phyloP scores from a whole-genome alignment of 2,113 vertebrate species.

The Ascaphus truei region DNA sequence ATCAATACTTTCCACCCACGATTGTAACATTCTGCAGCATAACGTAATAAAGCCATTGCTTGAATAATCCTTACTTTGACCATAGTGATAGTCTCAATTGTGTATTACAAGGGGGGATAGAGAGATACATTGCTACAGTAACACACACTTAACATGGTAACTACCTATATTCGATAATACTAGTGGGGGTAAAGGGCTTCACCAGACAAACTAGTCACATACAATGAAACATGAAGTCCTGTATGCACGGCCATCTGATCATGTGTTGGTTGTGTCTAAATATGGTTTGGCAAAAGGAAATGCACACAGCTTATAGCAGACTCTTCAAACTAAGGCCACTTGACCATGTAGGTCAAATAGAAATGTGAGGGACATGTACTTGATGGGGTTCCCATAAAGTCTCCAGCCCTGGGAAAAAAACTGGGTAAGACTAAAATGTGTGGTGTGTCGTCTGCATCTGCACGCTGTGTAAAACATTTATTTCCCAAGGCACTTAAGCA shows the following conservation, averaged over 20 bases:
- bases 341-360: slow-evolving; percentile 9
- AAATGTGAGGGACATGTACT: not conserved
- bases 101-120: no score
- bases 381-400: not conserved
- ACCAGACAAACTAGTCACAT: not conserved
- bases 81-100: no score
- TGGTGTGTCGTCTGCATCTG: not conserved
- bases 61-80: no score
- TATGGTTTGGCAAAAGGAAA: slow-evolving; percentile 6
- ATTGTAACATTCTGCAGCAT: no score
- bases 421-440: not conserved
- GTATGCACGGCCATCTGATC: not conserved
- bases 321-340: slow-evolving; percentile 16
- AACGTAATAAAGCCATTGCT: no score
- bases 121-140: no score
- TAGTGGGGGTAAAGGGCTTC: no score
- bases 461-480: slow-evolving; percentile 3
- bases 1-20: no score
- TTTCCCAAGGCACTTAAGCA: slow-evolving; percentile 33
- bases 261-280: not conserved
- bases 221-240: not conserved
- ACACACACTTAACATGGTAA: no score
- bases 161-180: no score
- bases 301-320: slow-evolving; percentile 6
- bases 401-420: not conserved